Conservation (phyloP, 2,888 invertebrate genomes). For the Brachyptera risi region DNA sequence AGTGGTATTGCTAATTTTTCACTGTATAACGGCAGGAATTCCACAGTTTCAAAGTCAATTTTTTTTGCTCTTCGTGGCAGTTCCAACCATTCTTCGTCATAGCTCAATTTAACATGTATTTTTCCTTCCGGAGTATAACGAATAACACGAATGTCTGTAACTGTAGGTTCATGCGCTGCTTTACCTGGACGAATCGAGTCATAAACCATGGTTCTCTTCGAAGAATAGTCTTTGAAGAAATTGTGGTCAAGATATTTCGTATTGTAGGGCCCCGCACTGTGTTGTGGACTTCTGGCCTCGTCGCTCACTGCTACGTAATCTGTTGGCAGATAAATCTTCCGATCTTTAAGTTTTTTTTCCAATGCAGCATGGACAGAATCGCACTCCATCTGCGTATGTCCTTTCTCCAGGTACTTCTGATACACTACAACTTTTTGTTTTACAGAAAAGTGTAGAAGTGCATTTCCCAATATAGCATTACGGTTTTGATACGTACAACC, state of each 20-base stretch:
- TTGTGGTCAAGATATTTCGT: background rate
- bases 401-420: background rate
- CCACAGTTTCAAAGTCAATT: background rate
- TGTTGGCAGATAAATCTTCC: constrained; percentile 22
- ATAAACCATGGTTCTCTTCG: constrained; percentile 21
- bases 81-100: constrained; percentile 17
- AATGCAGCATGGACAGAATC: constrained; percentile 42
- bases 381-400: constrained; percentile 36
- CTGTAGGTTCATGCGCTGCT: constrained; percentile 34
- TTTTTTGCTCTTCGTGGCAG: background rate
- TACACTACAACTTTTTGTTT: constrained; percentile 28
- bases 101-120: background rate
- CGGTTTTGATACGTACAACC: constrained; percentile 37
- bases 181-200: constrained; percentile 34
- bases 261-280: background rate
- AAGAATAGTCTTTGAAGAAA: background rate
- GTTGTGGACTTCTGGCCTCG: constrained; percentile 23
- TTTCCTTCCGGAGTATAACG: constrained; percentile 27
- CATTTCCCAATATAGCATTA: constrained; percentile 32
- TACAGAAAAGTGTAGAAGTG: constrained; percentile 36
- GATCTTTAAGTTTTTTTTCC: constrained; percentile 40
- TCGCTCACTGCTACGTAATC: constrained; percentile 29
- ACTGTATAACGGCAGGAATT: background rate
- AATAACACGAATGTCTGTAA: constrained; percentile 32
- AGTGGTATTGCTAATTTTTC: constrained; percentile 15